These are phyloP conservation scores for Mesochorus sp. DNA, from an alignment of 2,888 invertebrate species.

Conservation along the genomic window DNA sequence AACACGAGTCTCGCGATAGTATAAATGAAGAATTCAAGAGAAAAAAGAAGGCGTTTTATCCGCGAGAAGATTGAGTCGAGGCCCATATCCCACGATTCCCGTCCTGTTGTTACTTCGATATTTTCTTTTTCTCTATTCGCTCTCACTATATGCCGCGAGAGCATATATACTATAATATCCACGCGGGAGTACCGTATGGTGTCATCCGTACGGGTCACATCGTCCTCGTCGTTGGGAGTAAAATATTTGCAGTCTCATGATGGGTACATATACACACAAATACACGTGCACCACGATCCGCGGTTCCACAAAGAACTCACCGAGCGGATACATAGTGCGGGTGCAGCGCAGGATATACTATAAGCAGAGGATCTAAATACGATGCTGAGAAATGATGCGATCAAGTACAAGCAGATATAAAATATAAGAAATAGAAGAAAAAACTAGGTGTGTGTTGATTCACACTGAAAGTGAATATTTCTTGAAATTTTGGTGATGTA, in stretches of 20 bases:
- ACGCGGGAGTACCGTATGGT: slow-evolving; percentile 52
- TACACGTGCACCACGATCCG: neutral
- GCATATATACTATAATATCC: slow-evolving; percentile 23
- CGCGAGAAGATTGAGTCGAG: slow-evolving; percentile 18
- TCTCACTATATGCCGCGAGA: neutral
- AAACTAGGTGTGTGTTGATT: slow-evolving; percentile 4
- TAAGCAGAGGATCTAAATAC: slow-evolving; percentile 43
- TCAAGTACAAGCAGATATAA: neutral
- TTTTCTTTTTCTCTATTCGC: neutral
- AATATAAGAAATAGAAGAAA: neutral
- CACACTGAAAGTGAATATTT: too few relatives aligned
- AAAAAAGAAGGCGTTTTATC: slow-evolving; percentile 1
- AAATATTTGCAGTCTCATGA: slow-evolving; percentile 57
- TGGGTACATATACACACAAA: slow-evolving; percentile 2
- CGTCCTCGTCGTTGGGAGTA: slow-evolving; percentile 28
- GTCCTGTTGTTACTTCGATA: slow-evolving; percentile 25
- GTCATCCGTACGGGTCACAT: slow-evolving; percentile 50
- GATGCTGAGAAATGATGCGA: neutral
- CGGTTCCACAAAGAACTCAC: slow-evolving; percentile 36
- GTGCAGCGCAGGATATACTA: neutral
- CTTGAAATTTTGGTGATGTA: too few relatives aligned
- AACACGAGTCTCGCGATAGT: slow-evolving; percentile 34
- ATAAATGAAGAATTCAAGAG: slow-evolving; percentile 29
- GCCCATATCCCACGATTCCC: slow-evolving; percentile 56
- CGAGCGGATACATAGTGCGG: neutral